These are phyloP conservation scores for Eudyptes chrysolophus DNA, from an alignment of 2,113 vertebrate genomes.

Conservation along the genomic window DNA sequence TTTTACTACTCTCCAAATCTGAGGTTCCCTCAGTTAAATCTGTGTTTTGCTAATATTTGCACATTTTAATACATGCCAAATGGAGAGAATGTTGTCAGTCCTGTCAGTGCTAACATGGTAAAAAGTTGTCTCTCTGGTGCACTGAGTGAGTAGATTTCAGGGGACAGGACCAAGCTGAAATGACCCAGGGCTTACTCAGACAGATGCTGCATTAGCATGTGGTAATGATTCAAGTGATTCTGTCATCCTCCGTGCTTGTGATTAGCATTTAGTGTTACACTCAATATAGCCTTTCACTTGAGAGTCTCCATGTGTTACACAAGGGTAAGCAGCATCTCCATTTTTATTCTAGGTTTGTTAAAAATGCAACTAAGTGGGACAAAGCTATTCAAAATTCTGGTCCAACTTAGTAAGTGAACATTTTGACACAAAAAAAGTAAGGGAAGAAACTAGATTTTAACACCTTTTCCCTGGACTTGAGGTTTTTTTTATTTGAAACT, in stretches of 20 bases:
- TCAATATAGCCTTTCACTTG: not conserved
- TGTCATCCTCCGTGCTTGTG: not conserved
- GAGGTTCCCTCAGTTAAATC: not conserved
- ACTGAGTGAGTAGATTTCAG: not conserved
- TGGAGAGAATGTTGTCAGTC: not conserved
- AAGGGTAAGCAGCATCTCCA: not conserved
- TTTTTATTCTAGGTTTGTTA: not conserved
- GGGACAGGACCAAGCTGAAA: not conserved
- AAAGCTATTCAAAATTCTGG: not conserved
- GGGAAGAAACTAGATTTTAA: not conserved
- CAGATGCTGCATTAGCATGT: not conserved
- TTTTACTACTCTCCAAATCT: not conserved
- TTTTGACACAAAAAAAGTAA: not conserved
- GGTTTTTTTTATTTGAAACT: not conserved
- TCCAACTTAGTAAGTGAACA: not conserved
- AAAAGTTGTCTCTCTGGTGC: not conserved
- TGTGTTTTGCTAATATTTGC: not conserved
- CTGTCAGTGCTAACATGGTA: not conserved
- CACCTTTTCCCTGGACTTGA: not conserved
- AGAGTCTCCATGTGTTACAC: not conserved
- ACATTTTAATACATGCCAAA: not conserved
- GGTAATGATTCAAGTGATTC: not conserved
- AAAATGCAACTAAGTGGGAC: not conserved
- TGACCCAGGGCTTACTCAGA: not conserved
- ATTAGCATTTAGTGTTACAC: not conserved